These are phyloP conservation scores for Strigops habroptila DNA, from an alignment of 2,113 vertebrate genomes.

Conservation along the genomic window DNA sequence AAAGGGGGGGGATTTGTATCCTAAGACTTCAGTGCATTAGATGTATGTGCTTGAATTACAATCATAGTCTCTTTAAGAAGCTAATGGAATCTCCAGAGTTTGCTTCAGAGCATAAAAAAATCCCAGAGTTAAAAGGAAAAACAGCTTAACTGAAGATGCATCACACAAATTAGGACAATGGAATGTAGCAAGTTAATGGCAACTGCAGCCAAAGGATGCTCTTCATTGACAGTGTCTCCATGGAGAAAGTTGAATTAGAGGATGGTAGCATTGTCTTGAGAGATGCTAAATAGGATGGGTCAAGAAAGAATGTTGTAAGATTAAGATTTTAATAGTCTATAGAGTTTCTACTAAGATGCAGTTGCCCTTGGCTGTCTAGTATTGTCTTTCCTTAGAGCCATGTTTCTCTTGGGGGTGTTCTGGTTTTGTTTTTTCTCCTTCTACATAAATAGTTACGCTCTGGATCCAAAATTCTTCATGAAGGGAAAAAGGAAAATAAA, in stretches of 20 bases:
- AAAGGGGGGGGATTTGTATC: not conserved
- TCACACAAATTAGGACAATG: accelerated
- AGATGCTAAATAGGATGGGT: not conserved
- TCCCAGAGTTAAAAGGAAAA: not conserved
- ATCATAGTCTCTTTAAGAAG: not conserved
- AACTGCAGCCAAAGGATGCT: not conserved
- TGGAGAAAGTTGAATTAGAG: not conserved
- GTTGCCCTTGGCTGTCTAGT: not conserved
- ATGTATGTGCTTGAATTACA: not conserved
- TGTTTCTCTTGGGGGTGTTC: not conserved
- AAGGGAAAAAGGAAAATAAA: not conserved
- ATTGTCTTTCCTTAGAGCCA: not conserved
- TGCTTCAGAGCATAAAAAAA: not conserved
- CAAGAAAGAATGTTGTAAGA: not conserved
- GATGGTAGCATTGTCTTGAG: not conserved
- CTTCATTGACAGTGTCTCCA: not conserved
- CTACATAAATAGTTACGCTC: not conserved
- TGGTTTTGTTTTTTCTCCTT: not conserved
- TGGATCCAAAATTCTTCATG: not conserved
- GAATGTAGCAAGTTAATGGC: not conserved
- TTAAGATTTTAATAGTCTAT: not conserved
- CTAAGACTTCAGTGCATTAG: not conserved
- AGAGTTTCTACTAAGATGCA: not conserved
- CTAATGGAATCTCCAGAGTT: not conserved
- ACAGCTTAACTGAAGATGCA: not conserved